Percentiles rank a stretch among this genome's conserved stretches.
These are phyloP conservation scores for Sebastes goodei DNA, from an alignment of 2,797 vertebrate species.

Conservation along the genomic window DNA sequence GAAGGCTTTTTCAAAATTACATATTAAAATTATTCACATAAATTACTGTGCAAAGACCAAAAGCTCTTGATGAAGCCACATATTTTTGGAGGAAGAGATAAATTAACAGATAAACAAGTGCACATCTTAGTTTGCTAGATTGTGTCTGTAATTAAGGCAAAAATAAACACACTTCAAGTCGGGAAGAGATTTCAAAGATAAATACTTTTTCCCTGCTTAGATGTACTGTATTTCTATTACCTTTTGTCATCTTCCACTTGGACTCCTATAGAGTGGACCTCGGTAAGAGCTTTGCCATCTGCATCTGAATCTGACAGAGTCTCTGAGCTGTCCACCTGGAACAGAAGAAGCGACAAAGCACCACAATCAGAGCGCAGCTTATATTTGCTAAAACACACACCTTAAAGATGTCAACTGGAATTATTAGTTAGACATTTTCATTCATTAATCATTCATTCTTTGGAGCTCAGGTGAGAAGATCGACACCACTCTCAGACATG, in stretches of 20 bases:
- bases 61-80: conserved; percentile 51
- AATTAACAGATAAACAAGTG: conserved; percentile 46
- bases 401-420: background rate
- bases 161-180: conserved; percentile 24
- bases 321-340: conserved; percentile 89
- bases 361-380: background rate
- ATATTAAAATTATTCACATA: conserved; percentile 68
- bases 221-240: conserved; percentile 69
- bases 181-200: background rate
- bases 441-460: background rate
- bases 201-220: background rate
- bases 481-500: background rate
- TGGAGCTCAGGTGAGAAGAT: background rate
- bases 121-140: conserved; percentile 21
- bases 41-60: conserved; percentile 47
- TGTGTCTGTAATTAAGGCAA: conserved; percentile 27
- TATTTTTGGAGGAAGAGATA: conserved; percentile 19
- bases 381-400: background rate
- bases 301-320: conserved; percentile 95
- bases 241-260: conserved; percentile 99
- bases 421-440: background rate
- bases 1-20: conserved; percentile 52
- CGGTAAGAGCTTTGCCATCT: conserved; percentile 91
- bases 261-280: conserved; percentile 97
- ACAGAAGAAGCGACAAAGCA: background rate